Base-by-base conservation (phyloP, 2,113 vertebrate species). In the Alouatta palliata region DNA sequence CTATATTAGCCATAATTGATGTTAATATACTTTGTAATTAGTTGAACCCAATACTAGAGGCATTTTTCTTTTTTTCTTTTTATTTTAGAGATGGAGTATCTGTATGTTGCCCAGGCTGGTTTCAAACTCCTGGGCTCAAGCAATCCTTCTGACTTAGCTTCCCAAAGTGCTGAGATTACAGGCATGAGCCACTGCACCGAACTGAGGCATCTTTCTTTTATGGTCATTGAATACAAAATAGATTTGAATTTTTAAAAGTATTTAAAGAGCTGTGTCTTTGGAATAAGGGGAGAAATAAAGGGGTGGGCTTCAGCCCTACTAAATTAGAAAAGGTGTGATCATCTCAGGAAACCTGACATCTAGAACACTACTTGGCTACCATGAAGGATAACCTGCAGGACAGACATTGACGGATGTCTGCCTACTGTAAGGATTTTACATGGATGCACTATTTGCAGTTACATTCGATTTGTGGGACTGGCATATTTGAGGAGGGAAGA, bases 21-120 rank as follows among this genome's bases (percentile, higher is more conserved):
- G 85, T 94, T 95, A 64, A 76, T 94, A 76, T 90, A 87, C 16
- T 75, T 77, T 12, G 25, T 61, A 87, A 56, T 84, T 90, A 32
- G 54, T 93, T 94, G 54, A 97, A 79, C 27, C 43, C 32, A 83
- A 32, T 68, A 87, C 19, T 20, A 71, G 4, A 56, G 23, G 12
- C 14, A 56, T 85, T 40, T 82, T 81, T 90, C 90, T 73, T 64
- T 68, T 35, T 35, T 68, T 2, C 2, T 68, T 35, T 68, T 68
- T 71, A 11, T 71, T 71, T 37, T 71, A 71, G n/a, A 71, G 70
- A 68, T 3, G 32, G 16, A 6, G 66, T 68, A 32, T 68, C 61
- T 32, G 27, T 64, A 6, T 35, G 66, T 35, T 68, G 66, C 66
- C 66, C 66, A 68, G 66, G 16, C 66, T 32, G 6, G 14, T 68